phyloP scores from a whole-genome alignment of 1,140 invertebrate genomes.

The Ceratina calcarata region DNA sequence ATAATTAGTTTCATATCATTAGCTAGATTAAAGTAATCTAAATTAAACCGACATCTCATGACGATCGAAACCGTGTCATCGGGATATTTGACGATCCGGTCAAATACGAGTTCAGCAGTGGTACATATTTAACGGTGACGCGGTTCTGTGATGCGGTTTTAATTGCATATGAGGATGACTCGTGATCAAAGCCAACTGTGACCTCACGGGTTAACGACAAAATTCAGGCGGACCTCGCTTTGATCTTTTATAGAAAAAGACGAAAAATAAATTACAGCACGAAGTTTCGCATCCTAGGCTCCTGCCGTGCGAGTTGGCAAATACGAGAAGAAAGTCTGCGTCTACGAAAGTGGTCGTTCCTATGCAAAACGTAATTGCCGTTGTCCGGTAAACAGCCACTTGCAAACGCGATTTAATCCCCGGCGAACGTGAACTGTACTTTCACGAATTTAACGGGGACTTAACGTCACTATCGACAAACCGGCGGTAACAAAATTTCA shows the following conservation, averaged over 20 bases:
- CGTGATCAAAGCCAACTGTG: slow-evolving; percentile 22
- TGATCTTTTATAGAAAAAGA: slow-evolving; percentile 30
- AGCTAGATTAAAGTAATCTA: no score
- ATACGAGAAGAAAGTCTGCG: slow-evolving; percentile 18
- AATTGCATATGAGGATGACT: slow-evolving; percentile 31
- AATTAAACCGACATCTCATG: no score
- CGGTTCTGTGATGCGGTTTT: slow-evolving; percentile 40
- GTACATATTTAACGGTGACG: slow-evolving; percentile 14
- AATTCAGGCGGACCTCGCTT: neutral
- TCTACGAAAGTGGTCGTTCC: slow-evolving; percentile 18
- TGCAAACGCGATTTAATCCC: slow-evolving; percentile 33
- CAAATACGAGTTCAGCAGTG: neutral
- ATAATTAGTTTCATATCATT: no score
- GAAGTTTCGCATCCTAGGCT: neutral
- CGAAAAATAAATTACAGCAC: slow-evolving; percentile 19
- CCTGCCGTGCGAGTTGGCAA: slow-evolving; percentile 13
- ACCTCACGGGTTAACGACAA: slow-evolving; percentile 8
- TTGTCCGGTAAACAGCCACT: slow-evolving; percentile 12
- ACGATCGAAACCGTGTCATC: no score
- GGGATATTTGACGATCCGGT: slow-evolving; percentile 20
- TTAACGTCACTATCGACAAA: slow-evolving; percentile 37
- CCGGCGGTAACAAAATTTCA: slow-evolving; percentile 22
- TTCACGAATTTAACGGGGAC: slow-evolving; percentile 36
- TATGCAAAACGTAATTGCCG: slow-evolving; percentile 37
- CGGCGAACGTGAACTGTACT: slow-evolving; percentile 38